Conservation (phyloP, 2,888 invertebrate species). For the Dasysyrphus tricinctus region DNA sequence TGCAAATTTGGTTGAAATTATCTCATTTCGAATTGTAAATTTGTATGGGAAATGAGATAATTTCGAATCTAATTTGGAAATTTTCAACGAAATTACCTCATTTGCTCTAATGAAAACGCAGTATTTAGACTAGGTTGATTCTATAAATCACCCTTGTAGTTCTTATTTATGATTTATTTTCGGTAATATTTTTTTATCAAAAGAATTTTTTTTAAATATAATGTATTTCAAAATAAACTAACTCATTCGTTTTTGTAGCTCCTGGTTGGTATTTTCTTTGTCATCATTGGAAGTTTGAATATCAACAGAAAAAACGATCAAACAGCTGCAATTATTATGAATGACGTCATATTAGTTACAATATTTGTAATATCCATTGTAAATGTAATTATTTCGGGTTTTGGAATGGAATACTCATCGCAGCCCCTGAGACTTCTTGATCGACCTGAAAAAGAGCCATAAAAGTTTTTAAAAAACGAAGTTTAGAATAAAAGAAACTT, state of each 20-base stretch:
- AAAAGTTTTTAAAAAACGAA: background rate
- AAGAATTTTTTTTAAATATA: background rate
- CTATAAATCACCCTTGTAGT: no score
- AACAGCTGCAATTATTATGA: slow-evolving; percentile 89
- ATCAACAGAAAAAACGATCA: slow-evolving; percentile 90
- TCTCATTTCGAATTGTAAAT: no score
- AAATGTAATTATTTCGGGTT: slow-evolving; percentile 92
- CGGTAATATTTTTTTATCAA: background rate
- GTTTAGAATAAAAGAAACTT: background rate
- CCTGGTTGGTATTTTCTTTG: slow-evolving; percentile 91
- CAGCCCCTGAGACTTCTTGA: slow-evolving; percentile 85
- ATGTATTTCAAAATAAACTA: background rate
- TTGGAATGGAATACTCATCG: slow-evolving; percentile 91
- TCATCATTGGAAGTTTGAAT: slow-evolving; percentile 92
- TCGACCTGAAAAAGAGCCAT: slow-evolving; percentile 30
- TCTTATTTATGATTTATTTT: background rate
- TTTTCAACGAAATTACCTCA: no score
- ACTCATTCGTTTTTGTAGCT: slow-evolving; percentile 86
- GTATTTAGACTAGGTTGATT: no score
- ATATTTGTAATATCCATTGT: slow-evolving; percentile 92
- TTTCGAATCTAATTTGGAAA: no score
- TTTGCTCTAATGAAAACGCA: no score
- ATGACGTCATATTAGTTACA: slow-evolving; percentile 91
- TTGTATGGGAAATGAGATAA: no score
- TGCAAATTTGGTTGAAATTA: no score